Base-by-base conservation (phyloP, 1,140 invertebrate genomes). In the Gonioctena quinquepunctata region DNA sequence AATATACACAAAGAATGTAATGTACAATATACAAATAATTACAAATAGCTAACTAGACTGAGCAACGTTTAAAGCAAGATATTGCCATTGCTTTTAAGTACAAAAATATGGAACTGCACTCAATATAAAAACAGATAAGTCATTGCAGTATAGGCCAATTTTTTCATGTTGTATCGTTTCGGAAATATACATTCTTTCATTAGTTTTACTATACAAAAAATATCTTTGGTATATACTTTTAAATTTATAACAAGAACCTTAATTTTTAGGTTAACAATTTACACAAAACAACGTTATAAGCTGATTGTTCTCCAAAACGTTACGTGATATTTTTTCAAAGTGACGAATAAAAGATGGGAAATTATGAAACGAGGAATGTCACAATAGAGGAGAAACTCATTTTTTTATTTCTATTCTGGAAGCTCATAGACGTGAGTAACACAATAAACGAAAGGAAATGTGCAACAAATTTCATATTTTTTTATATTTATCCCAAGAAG, bases 171-270 rank as follows among this genome's bases (percentile, higher is more conserved):
- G 26, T 19, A 68, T 72, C 73, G 71, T 69, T 72, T 75, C 60
- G 79, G 79, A 80, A 79, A 80, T 79, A 80, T 80, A 80, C 74
- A 79, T 71, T 70, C 67, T 72, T 68, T 78, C 71, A 73, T 66
- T 72, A 69, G 42, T 72, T 76, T 75, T 69, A 79, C 75, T 79
- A 80, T 79, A 80, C 80, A 77, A 78, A 81, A 81, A 79, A 81
- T 77, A 79, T 81, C 79, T 81, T 81, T 81, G 79, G 79, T 81
- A 81, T 81, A 77, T 77, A 78, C 72, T 71, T 75, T n/a, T 73
- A 72, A 71, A 77, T 75, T 77, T 70, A 74, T 80, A 79, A 80
- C 76, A 78, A 79, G 71, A 76, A 74, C 70, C 71, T 73, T 75
- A 57, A 59, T 67, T 69, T 61, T 68, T 64, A 70, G 16, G 54